phyloP scores from a whole-genome alignment of 2,888 invertebrate genomes.

The Ichneumoninae sp. region DNA sequence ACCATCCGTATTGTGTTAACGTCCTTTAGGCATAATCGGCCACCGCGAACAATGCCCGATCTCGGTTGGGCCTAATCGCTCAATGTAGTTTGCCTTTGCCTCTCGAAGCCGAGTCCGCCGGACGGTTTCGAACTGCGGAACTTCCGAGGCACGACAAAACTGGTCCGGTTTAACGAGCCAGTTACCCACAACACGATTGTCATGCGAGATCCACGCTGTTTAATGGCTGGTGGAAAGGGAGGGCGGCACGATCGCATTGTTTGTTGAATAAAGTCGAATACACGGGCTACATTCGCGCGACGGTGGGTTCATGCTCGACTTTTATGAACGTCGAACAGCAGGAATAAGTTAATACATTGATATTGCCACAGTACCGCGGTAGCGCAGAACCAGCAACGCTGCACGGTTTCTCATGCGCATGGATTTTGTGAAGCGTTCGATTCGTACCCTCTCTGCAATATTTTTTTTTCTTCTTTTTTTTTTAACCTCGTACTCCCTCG shows the following conservation, averaged over 20 bases:
- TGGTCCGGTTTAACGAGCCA: not conserved
- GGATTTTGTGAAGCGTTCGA: slow-evolving; percentile 1
- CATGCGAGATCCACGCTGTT: not conserved
- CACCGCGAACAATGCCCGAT: not conserved
- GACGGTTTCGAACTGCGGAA: not conserved
- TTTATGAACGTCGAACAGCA: not conserved
- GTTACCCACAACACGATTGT: not conserved
- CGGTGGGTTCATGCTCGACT: not conserved
- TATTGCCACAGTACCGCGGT: not conserved
- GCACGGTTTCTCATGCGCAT: not conserved
- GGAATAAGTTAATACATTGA: not conserved
- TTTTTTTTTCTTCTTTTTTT: not conserved
- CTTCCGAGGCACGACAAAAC: not conserved
- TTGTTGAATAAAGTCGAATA: too few relatives aligned
- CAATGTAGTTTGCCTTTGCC: not conserved
- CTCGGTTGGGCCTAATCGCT: too few relatives aligned
- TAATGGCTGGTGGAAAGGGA: not conserved
- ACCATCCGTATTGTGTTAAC: not conserved
- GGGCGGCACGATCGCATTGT: too few relatives aligned
- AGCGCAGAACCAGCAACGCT: too few relatives aligned
- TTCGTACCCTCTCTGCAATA: not conserved
- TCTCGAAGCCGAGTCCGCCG: not conserved
- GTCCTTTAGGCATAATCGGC: slow-evolving; percentile 9
- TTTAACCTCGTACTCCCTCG: not conserved
- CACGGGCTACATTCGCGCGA: too few relatives aligned